Evolutionary conservation across 2,113 vertebrate genomes (phyloP).

Genomic region (Turnix velox): DNA sequence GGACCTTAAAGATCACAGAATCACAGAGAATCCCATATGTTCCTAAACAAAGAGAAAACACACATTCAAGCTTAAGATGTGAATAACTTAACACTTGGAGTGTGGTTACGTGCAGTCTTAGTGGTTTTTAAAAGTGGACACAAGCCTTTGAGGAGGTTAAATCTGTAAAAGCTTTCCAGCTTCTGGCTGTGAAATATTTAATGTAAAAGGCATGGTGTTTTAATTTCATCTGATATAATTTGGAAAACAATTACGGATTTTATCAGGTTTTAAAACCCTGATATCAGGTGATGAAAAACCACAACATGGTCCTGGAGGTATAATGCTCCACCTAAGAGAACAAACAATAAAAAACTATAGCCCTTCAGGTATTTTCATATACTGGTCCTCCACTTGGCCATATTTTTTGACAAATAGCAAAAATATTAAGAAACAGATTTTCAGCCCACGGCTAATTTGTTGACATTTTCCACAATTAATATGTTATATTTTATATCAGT

Average conservation of each 20-base stretch:
- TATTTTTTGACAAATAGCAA: background rate
- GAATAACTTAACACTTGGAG: background rate
- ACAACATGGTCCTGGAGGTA: background rate
- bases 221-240: background rate
- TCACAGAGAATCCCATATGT: background rate
- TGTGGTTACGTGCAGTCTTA: background rate
- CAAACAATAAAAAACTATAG: background rate
- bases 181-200: background rate
- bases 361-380: background rate
- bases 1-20: too few species aligned
- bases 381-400: background rate
- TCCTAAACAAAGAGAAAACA: background rate
- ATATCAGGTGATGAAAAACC: background rate
- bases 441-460: background rate
- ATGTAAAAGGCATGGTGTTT: background rate
- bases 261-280: too few species aligned
- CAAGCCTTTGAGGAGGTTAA: background rate
- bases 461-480: background rate
- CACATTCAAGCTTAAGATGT: background rate
- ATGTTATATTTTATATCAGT: background rate
- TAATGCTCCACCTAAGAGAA: background rate
- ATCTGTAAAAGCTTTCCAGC: background rate
- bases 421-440: background rate
- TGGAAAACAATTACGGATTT: too few species aligned
- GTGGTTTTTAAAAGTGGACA: background rate